Evolutionary conservation across 1,140 invertebrate species (phyloP).

Genomic region (Pseudomyrmex sp.): DNA sequence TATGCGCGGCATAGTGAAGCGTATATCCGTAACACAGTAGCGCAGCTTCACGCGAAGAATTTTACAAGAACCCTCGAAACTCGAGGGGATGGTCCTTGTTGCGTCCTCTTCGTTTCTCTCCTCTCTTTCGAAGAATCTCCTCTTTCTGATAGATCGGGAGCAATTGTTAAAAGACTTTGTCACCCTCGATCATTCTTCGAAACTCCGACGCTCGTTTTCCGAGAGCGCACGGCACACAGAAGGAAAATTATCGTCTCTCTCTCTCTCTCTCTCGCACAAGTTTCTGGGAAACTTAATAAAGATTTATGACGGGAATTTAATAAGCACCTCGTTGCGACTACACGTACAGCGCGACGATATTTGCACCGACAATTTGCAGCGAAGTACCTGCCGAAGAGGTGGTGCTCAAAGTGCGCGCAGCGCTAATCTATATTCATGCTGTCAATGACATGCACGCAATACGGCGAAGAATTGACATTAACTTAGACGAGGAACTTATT

Average conservation of each 20-base stretch:
- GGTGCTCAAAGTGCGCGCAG: neutral
- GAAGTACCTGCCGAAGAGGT: no score
- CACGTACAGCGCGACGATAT: constrained; percentile 20
- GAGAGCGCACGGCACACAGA: constrained; percentile 12
- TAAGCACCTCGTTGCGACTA: constrained; percentile 41
- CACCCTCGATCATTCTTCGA: neutral
- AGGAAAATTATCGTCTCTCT: constrained; percentile 43
- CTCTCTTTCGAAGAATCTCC: neutral
- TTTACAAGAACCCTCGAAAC: constrained; percentile 56
- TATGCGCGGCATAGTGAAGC: constrained; percentile 41
- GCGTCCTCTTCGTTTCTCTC: neutral
- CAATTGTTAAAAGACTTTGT: constrained; percentile 50
- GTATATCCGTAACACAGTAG: constrained; percentile 41
- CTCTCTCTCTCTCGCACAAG: constrained; percentile 20
- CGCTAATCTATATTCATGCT: constrained; percentile 12
- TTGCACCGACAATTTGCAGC: constrained; percentile 27
- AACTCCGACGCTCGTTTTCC: neutral
- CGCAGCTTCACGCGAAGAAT: constrained; percentile 34
- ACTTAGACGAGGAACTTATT: neutral
- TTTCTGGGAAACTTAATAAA: constrained; percentile 61
- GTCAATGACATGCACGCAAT: constrained; percentile 1
- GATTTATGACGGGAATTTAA: constrained; percentile 57
- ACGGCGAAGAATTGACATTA: constrained; percentile 1
- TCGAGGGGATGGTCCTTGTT: constrained; percentile 42
- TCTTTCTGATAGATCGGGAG: constrained; percentile 14